Conservation (phyloP, 1,140 invertebrate genomes). For the Oedothorax gibbosus region DNA sequence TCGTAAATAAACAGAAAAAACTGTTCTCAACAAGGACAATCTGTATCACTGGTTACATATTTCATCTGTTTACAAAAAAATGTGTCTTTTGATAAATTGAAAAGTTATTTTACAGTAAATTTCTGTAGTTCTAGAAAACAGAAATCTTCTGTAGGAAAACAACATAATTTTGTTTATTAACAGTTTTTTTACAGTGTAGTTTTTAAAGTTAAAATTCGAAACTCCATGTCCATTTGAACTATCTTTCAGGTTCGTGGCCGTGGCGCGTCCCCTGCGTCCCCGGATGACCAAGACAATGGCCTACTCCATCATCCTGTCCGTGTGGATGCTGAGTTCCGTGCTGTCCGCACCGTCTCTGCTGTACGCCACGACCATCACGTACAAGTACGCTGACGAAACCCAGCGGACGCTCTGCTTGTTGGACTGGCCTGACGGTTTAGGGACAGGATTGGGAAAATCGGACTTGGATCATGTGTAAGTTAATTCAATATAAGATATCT, state of each 20-base stretch:
- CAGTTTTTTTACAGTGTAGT: too few relatives aligned
- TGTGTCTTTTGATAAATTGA: too few relatives aligned
- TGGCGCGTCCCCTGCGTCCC: slow-evolving; percentile 87
- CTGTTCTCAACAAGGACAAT: too few relatives aligned
- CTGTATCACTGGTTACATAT: too few relatives aligned
- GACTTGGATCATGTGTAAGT: slow-evolving; percentile 77
- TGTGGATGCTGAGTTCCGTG: slow-evolving; percentile 84
- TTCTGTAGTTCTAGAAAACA: too few relatives aligned
- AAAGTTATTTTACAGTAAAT: too few relatives aligned
- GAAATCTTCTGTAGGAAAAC: too few relatives aligned
- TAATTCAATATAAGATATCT: neutral
- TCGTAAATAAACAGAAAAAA: too few relatives aligned
- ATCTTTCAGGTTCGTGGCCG: slow-evolving; percentile 86
- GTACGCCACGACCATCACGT: slow-evolving; percentile 81
- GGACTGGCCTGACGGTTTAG: slow-evolving; percentile 76
- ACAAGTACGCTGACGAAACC: slow-evolving; percentile 73
- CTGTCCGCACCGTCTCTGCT: slow-evolving; percentile 85
- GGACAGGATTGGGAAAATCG: slow-evolving; percentile 70
- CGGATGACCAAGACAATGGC: slow-evolving; percentile 84
- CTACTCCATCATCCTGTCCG: slow-evolving; percentile 79
- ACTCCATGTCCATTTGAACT: slow-evolving; percentile 41
- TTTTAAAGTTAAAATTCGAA: too few relatives aligned
- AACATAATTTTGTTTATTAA: too few relatives aligned
- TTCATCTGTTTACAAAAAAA: too few relatives aligned
- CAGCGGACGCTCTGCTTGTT: slow-evolving; percentile 75